Evolutionary conservation across 2,888 invertebrate species (phyloP).

Genomic region (Chydorus sphaericus): DNA sequence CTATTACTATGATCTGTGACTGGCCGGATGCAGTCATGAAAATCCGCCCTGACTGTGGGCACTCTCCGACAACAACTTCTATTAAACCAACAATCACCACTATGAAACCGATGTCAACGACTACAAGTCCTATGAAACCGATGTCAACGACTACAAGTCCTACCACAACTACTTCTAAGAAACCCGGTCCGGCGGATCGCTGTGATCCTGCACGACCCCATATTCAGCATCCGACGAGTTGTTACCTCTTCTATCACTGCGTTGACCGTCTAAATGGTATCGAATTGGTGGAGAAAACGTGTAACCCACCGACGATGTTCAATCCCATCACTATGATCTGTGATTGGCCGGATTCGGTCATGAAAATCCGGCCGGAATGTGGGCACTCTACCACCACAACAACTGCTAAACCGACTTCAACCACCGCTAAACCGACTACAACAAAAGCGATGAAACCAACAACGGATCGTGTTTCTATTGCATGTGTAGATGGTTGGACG

Average conservation of each 20-base stretch:
- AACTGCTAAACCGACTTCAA: not conserved
- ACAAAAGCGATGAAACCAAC: not conserved
- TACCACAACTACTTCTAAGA: not conserved
- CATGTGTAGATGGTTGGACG: conserved; percentile 27
- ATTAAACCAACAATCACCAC: conserved; percentile 17
- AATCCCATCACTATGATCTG: conserved; percentile 47
- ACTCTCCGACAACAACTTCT: conserved; percentile 18
- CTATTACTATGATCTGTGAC: conserved; percentile 44
- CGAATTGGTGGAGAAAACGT: conserved; percentile 45
- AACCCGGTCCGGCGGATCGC: no score
- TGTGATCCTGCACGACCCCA: conserved; percentile 38
- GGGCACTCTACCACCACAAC: conserved; percentile 13
- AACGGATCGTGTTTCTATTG: not conserved
- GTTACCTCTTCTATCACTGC: conserved; percentile 54
- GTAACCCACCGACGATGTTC: conserved; percentile 47
- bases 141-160: conserved; percentile 10
- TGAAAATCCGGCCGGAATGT: conserved; percentile 44
- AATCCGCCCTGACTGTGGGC: conserved; percentile 43
- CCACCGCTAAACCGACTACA: not conserved
- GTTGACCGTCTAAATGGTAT: conserved; percentile 27
- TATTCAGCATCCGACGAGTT: conserved; percentile 46
- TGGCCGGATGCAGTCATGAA: conserved; percentile 42
- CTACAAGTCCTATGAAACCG: conserved; percentile 4
- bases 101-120: conserved; percentile 1
- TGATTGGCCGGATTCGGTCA: conserved; percentile 46